A percentile compares a stretch with the other conserved stretches of the same genome.
phyloP scores from a whole-genome alignment of 2,797 vertebrate genomes.

The Coluber constrictor region DNA sequence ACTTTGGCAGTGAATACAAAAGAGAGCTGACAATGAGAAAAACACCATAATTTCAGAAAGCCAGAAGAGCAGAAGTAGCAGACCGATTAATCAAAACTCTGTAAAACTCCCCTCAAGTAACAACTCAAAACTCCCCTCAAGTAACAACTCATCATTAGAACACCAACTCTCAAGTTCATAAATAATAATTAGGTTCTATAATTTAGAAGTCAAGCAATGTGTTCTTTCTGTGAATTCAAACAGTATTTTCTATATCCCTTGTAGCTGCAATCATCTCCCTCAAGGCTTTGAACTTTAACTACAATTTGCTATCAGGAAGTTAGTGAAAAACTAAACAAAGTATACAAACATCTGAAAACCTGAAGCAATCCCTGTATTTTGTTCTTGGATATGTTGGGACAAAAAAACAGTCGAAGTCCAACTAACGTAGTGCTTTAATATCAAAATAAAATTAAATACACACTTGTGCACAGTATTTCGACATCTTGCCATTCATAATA shows the following conservation, averaged over 20 bases:
- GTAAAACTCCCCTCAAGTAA: background rate
- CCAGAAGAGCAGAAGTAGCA: conserved; percentile 38
- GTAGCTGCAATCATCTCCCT: background rate
- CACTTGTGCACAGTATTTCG: background rate
- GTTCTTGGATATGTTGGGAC: conserved; percentile 51
- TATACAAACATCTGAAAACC: background rate
- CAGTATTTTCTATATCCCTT: conserved; percentile 2
- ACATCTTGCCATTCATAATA: background rate
- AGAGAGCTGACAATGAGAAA: background rate
- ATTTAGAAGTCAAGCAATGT: conserved; percentile 9
- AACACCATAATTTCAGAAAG: conserved; percentile 26
- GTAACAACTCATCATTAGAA: background rate
- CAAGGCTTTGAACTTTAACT: conserved; percentile 8
- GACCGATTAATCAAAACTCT: conserved; percentile 16
- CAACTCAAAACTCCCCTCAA: background rate
- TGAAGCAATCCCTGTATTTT: conserved; percentile 39
- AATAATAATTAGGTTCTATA: background rate
- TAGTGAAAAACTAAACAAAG: conserved; percentile 1
- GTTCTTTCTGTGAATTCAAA: conserved; percentile 12
- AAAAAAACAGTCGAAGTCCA: conserved; percentile 45
- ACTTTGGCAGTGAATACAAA: conserved; percentile 29
- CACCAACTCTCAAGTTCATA: background rate
- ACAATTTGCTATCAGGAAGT: conserved; percentile 19
- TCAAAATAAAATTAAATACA: conserved; percentile 6
- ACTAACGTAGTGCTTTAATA: conserved; percentile 23